Percentiles rank a stretch among this genome's conserved stretches.
Evolutionary conservation across 2,113 vertebrate species (phyloP).

Genomic region (Campylorhamphus procurvoides): DNA sequence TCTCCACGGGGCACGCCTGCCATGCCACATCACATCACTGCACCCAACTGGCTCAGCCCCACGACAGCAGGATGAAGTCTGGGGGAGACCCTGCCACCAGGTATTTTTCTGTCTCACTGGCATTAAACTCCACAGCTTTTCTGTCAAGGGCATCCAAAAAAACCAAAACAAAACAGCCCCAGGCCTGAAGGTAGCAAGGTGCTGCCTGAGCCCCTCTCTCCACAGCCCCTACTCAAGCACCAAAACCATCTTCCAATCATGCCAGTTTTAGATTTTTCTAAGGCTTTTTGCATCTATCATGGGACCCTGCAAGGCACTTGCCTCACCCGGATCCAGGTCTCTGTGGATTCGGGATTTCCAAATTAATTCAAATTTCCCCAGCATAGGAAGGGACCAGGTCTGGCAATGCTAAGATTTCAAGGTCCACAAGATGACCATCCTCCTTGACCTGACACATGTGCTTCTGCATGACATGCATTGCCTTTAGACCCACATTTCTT

Average conservation of each 20-base stretch:
- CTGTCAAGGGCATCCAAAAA: background rate
- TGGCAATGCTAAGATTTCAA: background rate
- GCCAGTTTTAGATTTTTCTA: background rate
- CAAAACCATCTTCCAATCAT: background rate
- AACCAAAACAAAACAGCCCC: background rate
- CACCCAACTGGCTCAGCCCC: background rate
- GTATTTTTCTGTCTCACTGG: background rate
- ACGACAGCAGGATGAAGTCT: background rate
- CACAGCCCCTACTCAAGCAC: background rate
- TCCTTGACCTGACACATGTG: background rate
- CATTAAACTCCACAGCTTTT: background rate
- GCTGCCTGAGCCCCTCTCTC: background rate
- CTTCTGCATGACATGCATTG: background rate
- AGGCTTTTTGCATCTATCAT: background rate
- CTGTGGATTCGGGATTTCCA: background rate
- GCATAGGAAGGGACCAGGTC: background rate
- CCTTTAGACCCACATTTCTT: background rate
- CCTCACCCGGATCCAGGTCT: background rate
- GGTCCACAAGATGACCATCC: background rate
- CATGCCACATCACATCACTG: background rate
- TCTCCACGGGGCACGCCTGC: background rate
- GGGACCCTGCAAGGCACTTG: background rate
- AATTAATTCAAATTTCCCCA: background rate
- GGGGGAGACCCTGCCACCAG: background rate
- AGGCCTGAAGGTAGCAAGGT: background rate